phyloP scores from a whole-genome alignment of 2,888 invertebrate genomes.

The Drosophila colorata region DNA sequence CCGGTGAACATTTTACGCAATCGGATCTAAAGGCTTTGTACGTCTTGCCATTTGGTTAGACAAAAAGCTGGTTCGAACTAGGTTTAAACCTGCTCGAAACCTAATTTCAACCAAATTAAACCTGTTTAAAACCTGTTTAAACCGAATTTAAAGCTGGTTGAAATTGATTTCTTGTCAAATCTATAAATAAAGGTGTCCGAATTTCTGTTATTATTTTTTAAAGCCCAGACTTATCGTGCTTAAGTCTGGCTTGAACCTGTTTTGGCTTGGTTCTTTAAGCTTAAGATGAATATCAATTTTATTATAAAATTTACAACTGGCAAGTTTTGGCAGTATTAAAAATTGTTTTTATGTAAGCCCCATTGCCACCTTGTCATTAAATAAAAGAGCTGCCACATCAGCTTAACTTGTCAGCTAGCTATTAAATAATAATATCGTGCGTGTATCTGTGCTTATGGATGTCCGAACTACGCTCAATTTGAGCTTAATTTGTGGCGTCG shows the following conservation, averaged over 20 bases:
- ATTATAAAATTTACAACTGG: too few relatives aligned
- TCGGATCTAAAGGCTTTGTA: not conserved
- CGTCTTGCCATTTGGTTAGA: not conserved
- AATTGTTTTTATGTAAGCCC: too few relatives aligned
- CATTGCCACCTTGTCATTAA: not conserved
- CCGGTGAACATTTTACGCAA: conserved; percentile 4
- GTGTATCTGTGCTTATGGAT: not conserved
- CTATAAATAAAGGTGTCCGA: too few relatives aligned
- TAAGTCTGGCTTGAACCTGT: too few relatives aligned
- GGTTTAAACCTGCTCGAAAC: not conserved
- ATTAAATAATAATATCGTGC: not conserved
- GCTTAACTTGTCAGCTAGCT: not conserved
- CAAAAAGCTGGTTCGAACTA: not conserved
- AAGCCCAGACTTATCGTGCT: too few relatives aligned
- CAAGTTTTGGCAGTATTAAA: too few relatives aligned
- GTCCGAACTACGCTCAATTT: not conserved
- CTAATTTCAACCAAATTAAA: too few relatives aligned
- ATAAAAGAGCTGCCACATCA: not conserved
- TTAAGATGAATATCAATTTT: too few relatives aligned
- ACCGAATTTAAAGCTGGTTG: not conserved
- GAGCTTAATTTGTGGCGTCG: conserved; percentile 36
- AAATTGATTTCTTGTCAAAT: too few relatives aligned
- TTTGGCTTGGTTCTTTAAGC: too few relatives aligned
- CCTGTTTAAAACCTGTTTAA: too few relatives aligned
- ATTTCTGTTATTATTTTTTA: too few relatives aligned